Conservation (phyloP, 37 sponge, comb jelly and placozoan species). For the Ianthella basta region DNA sequence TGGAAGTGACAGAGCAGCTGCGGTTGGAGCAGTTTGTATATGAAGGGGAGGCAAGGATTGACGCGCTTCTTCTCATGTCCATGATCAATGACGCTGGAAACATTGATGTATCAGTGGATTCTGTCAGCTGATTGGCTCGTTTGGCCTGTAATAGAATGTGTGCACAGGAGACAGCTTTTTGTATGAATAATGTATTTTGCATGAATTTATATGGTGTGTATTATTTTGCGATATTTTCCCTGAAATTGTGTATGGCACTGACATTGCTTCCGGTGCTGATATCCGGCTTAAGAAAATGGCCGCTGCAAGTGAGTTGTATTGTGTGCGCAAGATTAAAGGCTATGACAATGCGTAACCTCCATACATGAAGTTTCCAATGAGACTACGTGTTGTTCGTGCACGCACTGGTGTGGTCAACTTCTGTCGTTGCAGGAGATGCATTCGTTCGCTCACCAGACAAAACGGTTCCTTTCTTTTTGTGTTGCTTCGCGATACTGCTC, state of each 20-base stretch:
- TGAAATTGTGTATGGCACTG: background rate
- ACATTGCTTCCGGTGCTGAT: background rate
- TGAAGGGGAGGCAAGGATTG: conserved; percentile 91
- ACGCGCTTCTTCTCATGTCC: conserved; percentile 90
- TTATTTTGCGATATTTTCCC: background rate
- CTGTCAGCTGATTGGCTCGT: background rate
- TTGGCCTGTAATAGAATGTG: background rate
- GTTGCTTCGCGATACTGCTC: too few species aligned
- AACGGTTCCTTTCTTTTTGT: too few species aligned
- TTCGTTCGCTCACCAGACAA: too few species aligned
- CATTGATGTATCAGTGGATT: conserved; percentile 43
- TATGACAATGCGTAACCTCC: too few species aligned
- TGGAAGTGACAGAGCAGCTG: conserved; percentile 90
- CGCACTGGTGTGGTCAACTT: too few species aligned
- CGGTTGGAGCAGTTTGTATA: conserved; percentile 93
- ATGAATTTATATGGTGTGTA: background rate
- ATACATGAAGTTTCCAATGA: too few species aligned
- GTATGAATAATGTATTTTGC: background rate
- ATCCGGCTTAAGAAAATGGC: too few species aligned
- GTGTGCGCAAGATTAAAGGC: too few species aligned
- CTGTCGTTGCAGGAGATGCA: too few species aligned
- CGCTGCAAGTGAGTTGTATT: too few species aligned
- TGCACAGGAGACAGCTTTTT: background rate
- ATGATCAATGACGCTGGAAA: conserved; percentile 74
- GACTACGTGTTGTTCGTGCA: too few species aligned